Conservation (phyloP, 2,888 invertebrate genomes). For the Amphipoea lucens region DNA sequence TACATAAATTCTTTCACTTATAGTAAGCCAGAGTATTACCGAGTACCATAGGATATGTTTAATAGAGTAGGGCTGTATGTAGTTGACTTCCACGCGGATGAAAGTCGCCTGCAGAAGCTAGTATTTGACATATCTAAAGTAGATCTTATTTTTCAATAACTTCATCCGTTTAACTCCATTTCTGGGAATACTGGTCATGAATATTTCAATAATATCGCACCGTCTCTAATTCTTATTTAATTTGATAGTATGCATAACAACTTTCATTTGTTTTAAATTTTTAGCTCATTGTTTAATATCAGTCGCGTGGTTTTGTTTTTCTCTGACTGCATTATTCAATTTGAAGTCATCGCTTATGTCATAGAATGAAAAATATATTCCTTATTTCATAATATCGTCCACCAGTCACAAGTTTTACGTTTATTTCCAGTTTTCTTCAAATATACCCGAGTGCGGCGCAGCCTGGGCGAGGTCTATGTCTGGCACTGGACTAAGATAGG, state of each 20-base stretch:
- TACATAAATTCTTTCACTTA: no score
- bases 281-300: slow-evolving; percentile 15
- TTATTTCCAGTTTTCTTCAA: neutral
- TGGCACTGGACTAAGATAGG: neutral
- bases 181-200: neutral
- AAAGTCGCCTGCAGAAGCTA: neutral
- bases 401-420: neutral
- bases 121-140: neutral
- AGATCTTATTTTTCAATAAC: neutral
- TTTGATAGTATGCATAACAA: neutral
- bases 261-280: slow-evolving; percentile 1
- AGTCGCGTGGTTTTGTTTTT: slow-evolving; percentile 4
- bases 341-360: neutral
- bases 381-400: neutral
- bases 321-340: neutral
- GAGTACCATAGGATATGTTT: neutral
- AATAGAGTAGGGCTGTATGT: neutral
- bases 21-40: neutral
- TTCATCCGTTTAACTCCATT: neutral
- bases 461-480: neutral
- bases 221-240: neutral
- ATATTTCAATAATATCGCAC: neutral
- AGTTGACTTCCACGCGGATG: neutral
- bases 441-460: neutral
- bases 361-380: neutral